These are phyloP conservation scores for Lepidocyrtinus sp. DNA, from an alignment of 2,888 invertebrate genomes.

Conservation along the genomic window DNA sequence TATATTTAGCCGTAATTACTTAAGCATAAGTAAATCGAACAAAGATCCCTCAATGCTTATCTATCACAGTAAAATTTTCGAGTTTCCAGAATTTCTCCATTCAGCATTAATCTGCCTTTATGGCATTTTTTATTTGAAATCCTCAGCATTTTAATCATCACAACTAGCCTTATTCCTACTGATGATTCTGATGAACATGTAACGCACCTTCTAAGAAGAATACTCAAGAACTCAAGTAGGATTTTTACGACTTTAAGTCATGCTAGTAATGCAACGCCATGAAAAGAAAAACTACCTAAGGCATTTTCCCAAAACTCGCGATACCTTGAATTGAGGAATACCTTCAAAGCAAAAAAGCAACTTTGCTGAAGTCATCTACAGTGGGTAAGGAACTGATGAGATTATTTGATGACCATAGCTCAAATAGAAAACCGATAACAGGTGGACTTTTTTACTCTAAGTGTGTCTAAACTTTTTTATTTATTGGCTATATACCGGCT, in stretches of 20 bases:
- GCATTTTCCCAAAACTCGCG: too few relatives aligned
- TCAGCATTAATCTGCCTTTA: not conserved
- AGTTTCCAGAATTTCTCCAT: not conserved
- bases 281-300: not conserved
- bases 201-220: not conserved
- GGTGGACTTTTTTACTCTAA: not conserved
- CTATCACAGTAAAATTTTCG: too few relatives aligned
- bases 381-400: too few relatives aligned
- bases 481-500: conserved; percentile 2
- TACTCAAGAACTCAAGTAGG: too few relatives aligned
- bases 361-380: not conserved
- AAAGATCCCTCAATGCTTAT: too few relatives aligned
- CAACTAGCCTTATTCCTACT: too few relatives aligned
- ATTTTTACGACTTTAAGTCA: conserved; percentile 10
- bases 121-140: not conserved
- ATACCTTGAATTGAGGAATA: too few relatives aligned
- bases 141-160: not conserved
- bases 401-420: too few relatives aligned
- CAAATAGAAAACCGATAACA: not conserved
- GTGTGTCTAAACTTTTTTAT: not conserved
- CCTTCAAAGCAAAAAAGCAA: not conserved
- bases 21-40: not conserved
- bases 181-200: too few relatives aligned
- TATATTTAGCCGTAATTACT: not conserved
- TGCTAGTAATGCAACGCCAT: not conserved